phyloP scores from a whole-genome alignment of 2,113 vertebrate genomes.

The Prochilodus magdalenae region DNA sequence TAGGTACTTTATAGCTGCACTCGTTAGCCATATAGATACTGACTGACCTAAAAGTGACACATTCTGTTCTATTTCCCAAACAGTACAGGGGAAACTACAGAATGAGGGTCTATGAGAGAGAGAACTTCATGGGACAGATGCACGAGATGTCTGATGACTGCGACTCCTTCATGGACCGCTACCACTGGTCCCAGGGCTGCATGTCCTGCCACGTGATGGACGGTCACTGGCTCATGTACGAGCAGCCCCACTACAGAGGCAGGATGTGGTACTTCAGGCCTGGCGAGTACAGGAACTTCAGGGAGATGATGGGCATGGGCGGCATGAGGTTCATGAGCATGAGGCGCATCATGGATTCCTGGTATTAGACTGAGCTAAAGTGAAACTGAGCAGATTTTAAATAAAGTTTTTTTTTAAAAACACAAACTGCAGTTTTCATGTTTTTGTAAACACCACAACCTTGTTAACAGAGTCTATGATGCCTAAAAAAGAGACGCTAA shows the following conservation, averaged over 20 bases:
- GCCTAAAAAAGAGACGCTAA: no score
- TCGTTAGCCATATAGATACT: no score
- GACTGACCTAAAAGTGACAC: background rate
- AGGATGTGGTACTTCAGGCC: constrained; percentile 33
- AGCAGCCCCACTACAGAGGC: constrained; percentile 26
- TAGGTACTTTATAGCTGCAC: no score
- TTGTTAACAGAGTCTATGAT: no score
- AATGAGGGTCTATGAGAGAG: constrained; percentile 69
- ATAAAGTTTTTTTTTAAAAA: constrained; percentile 10
- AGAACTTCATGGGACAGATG: constrained; percentile 60
- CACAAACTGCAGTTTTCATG: no score
- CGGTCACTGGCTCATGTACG: constrained; percentile 65
- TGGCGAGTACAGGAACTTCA: constrained; percentile 4
- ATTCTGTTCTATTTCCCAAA: background rate
- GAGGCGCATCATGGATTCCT: constrained; percentile 28
- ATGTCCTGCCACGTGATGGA: constrained; percentile 66
- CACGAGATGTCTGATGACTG: constrained; percentile 18
- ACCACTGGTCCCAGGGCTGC: constrained; percentile 39
- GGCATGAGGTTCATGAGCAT: constrained; percentile 37
- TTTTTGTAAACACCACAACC: no score
- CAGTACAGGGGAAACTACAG: constrained; percentile 38
- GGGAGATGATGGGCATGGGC: constrained; percentile 19
- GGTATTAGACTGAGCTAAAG: background rate
- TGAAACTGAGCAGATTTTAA: background rate
- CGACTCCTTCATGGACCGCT: constrained; percentile 38